These are phyloP conservation scores for Denticeps clupeoides DNA, from an alignment of 2,797 vertebrate species.

Conservation along the genomic window DNA sequence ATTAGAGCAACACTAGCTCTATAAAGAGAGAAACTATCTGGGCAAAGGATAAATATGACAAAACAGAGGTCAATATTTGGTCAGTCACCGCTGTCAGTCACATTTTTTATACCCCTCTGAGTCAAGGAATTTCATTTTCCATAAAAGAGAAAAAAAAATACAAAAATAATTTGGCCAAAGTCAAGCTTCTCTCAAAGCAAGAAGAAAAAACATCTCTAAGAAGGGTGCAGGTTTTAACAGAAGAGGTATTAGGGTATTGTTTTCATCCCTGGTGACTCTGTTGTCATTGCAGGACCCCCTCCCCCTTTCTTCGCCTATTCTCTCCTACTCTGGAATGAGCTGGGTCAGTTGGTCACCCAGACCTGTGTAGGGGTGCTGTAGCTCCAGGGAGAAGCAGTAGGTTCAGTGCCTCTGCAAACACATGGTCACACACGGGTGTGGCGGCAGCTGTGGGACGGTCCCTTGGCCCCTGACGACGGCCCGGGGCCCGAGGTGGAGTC, in stretches of 20 bases:
- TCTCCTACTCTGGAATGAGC: constrained; percentile 34
- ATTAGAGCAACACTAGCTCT: too few relatives aligned
- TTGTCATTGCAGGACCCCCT: constrained; percentile 18
- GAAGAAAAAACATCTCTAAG: constrained; percentile 2
- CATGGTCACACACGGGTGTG: constrained; percentile 73
- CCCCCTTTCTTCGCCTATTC: constrained; percentile 17
- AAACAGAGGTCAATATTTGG: constrained; percentile 16
- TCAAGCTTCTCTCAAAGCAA: constrained; percentile 16
- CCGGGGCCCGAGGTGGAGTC: constrained; percentile 66
- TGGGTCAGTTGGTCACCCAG: constrained; percentile 56
- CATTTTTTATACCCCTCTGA: constrained; percentile 19
- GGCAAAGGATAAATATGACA: constrained; percentile 4
- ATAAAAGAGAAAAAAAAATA: constrained; percentile 4
- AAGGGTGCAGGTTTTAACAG: constrained; percentile 3
- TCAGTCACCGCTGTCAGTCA: constrained; percentile 33
- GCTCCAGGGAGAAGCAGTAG: constrained; percentile 21
- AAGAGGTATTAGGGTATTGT: constrained; percentile 18
- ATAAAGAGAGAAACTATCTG: too few relatives aligned
- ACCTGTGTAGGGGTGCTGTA: constrained; percentile 35
- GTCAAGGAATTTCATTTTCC: constrained; percentile 2
- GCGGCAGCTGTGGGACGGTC: constrained; percentile 72
- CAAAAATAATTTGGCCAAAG: constrained; percentile 16
- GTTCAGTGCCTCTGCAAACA: constrained; percentile 29
- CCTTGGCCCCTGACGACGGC: constrained; percentile 49
- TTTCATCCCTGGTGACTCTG: constrained; percentile 31